phyloP scores from a whole-genome alignment of 2,113 vertebrate genomes.

The Brienomyrus brachyistius region DNA sequence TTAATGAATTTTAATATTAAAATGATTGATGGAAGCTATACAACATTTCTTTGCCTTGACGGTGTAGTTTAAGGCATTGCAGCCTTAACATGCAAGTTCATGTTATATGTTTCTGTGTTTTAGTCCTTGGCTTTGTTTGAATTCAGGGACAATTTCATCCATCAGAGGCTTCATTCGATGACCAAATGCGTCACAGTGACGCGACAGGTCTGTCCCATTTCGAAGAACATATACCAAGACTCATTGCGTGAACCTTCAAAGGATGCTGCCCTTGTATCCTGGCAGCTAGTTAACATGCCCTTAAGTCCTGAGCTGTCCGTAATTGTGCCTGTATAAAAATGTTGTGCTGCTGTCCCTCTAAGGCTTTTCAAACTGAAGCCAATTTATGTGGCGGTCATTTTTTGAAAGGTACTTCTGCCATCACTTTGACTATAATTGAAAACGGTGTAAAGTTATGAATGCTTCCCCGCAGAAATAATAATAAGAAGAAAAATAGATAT shows the following conservation, averaged over 20 bases:
- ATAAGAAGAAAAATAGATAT: constrained; percentile 17
- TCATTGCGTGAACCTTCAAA: background rate
- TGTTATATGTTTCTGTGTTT: background rate
- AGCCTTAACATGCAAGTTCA: background rate
- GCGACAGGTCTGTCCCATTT: background rate
- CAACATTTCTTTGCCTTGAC: background rate
- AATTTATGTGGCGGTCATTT: background rate
- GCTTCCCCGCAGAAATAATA: background rate
- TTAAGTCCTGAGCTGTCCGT: background rate
- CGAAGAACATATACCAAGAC: background rate
- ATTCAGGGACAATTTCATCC: background rate
- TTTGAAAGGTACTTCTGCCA: background rate
- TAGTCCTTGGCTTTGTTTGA: background rate
- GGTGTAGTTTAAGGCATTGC: background rate
- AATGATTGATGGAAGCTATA: background rate
- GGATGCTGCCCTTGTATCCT: background rate
- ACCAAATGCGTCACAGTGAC: background rate
- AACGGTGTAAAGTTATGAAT: constrained; percentile 1
- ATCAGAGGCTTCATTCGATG: background rate
- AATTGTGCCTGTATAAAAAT: background rate
- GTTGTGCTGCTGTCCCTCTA: background rate
- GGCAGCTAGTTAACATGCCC: background rate
- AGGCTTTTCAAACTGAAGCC: background rate
- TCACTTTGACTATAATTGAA: background rate
- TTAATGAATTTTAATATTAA: background rate